Conservation (phyloP, 1,140 invertebrate species). For the Penaeus japonicus region DNA sequence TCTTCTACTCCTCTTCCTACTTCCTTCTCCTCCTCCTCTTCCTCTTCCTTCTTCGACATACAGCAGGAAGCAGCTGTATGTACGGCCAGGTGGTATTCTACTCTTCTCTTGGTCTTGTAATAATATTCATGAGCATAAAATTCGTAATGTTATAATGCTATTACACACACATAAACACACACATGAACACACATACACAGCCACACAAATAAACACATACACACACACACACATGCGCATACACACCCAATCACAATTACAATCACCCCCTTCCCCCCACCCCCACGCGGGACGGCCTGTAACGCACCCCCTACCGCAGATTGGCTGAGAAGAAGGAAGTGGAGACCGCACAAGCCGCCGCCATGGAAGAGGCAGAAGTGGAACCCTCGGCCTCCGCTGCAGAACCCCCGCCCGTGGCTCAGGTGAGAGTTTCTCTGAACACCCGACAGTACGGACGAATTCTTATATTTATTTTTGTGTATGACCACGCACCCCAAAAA, state of each 20-base stretch:
- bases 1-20: no score
- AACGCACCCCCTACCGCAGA: conserved; percentile 15
- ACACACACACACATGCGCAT: not conserved
- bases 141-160: not conserved
- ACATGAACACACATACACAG: not conserved
- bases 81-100: no score
- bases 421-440: conserved; percentile 60
- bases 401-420: conserved; percentile 77
- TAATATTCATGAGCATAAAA: no score
- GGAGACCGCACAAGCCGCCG: conserved; percentile 82
- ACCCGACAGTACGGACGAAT: no score
- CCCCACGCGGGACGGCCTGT: not conserved
- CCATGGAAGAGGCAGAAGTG: conserved; percentile 84
- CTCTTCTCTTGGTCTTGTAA: no score
- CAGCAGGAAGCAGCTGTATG: no score
- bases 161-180: not conserved
- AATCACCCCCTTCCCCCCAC: not conserved
- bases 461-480: no score
- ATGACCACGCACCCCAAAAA: no score
- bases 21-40: no score
- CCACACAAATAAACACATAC: not conserved
- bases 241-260: not conserved
- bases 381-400: conserved; percentile 71
- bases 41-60: no score
- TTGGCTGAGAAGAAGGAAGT: conserved; percentile 81